Base-by-base conservation (phyloP, 2,797 vertebrate genomes). In the Sparidentex hasta region DNA sequence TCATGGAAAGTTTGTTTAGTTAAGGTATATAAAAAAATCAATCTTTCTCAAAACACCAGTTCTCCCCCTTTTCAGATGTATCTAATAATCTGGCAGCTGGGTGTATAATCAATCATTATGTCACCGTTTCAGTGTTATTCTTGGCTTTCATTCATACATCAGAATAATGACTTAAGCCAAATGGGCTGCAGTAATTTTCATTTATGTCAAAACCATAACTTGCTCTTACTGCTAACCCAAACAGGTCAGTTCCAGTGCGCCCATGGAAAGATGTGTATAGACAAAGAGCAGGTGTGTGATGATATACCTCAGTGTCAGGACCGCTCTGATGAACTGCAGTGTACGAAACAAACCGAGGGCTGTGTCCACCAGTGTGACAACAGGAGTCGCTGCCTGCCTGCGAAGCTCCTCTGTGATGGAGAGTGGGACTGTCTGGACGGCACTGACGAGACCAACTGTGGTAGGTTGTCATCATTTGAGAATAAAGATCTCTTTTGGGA, bases 171-270 rank as follows among this genome's bases (percentile, higher is more conserved):
- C 7, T 13, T 17, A 29, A 13, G 44, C 46, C n/a, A 50, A 51
- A 41, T 20, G 1, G 16, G 7, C 16, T 27, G 3, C 25, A 21
- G n/a, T 58, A 33, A 47, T 44, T 7, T 50, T 48, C n/a, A 11
- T 65, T 64, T 18, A 2, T 7, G 27, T 43, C 12, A n/a, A 23
- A 58, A 29, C 41, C 1, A 52, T 23, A 44, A 7, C 16, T 21
- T 9, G 47, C 3, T 73, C 7, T 8, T 16, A 46, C 0, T 29
- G 11, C 18, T 63, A 75, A 58, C 46, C 6, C 25, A 18, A 50
- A 33, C 78, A 97, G 97, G 87, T 3, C 86, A 95, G 54, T 98
- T 97, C 90, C 95, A 82, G 82, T 98, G 97, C 23, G 69, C 71
- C 0, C 95, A 93, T 0, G 92, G 94, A 61, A 91, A 81, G 4